A percentile compares a stretch with the other conserved stretches of the same genome.
Conservation (phyloP, 1,140 invertebrate genomes). For the Drosophila kohkoa region DNA sequence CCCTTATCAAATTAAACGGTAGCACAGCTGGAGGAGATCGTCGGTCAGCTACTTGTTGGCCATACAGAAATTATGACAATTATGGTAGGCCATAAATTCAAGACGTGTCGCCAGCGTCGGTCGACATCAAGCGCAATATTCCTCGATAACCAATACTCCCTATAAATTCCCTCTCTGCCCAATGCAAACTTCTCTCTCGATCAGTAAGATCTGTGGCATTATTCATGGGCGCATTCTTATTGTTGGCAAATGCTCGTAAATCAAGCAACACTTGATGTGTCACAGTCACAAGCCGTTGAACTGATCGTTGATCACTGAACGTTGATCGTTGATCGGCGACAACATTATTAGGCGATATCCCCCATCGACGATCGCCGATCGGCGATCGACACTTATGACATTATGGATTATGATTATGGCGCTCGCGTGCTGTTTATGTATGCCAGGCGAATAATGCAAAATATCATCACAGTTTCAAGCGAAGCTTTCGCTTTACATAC, state of each 20-base stretch:
- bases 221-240: conserved; percentile 69
- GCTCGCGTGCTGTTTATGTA: conserved; percentile 82
- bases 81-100: conserved; percentile 78
- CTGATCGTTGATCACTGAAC: conserved; percentile 64
- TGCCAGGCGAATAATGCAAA: conserved; percentile 67
- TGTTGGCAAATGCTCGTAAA: conserved; percentile 50
- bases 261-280: conserved; percentile 62
- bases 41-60: conserved; percentile 66
- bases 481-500: conserved; percentile 48
- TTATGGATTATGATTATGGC: conserved; percentile 82
- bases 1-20: conserved; percentile 82
- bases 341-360: conserved; percentile 47
- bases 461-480: conserved; percentile 39
- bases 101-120: conserved; percentile 52
- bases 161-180: conserved; percentile 19
- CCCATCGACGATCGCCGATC: conserved; percentile 53
- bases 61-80: conserved; percentile 83
- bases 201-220: conserved; percentile 48
- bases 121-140: conserved; percentile 65
- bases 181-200: conserved; percentile 1
- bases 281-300: conserved; percentile 74
- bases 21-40: conserved; percentile 73
- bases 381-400: conserved; percentile 65
- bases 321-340: conserved; percentile 40
- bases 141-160: conserved; percentile 24